Conservation (phyloP, 2,888 invertebrate species). For the Neoitamus cyanurus region DNA sequence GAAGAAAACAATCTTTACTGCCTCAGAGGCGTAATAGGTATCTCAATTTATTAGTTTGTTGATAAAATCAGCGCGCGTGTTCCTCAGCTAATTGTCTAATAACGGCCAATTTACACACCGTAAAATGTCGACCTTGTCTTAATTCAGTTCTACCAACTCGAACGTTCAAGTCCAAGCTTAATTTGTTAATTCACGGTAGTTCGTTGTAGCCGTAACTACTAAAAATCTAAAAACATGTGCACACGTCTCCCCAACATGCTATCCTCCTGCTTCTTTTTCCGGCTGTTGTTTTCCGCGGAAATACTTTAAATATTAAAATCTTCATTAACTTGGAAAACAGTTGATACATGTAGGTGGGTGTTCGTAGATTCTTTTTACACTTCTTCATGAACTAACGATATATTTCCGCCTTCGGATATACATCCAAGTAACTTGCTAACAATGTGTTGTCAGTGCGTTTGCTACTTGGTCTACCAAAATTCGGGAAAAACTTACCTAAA, state of each 20-base stretch:
- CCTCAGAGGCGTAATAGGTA: too few relatives aligned
- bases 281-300: not conserved
- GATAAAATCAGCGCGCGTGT: not conserved
- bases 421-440: not conserved
- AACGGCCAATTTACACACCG: not conserved
- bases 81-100: not conserved
- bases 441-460: not conserved
- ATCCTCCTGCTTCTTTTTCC: not conserved
- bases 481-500: not conserved
- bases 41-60: too few relatives aligned
- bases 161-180: not conserved
- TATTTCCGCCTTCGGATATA: not conserved
- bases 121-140: not conserved
- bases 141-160: too few relatives aligned
- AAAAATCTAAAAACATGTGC: not conserved
- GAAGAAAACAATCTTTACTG: too few relatives aligned
- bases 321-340: not conserved
- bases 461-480: too few relatives aligned
- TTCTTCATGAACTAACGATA: not conserved
- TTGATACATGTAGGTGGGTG: not conserved
- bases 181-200: not conserved
- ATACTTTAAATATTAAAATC: not conserved
- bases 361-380: not conserved
- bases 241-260: not conserved
- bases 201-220: not conserved